Evolutionary conservation across 2,113 vertebrate genomes (phyloP).

Genomic region (Cricetomys ansorgei): DNA sequence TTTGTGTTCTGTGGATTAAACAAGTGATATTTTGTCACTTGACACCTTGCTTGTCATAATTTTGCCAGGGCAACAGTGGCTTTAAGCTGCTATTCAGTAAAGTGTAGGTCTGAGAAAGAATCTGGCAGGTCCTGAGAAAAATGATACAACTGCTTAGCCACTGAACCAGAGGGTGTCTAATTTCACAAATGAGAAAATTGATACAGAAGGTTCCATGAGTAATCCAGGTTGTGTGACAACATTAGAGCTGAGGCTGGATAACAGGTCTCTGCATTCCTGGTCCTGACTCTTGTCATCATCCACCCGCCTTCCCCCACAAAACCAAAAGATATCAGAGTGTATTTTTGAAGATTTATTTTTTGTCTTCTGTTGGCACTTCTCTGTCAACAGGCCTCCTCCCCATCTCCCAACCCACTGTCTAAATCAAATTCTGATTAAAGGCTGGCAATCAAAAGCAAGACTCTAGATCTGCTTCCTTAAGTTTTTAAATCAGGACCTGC

Average conservation of each 20-base stretch:
- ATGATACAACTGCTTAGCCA: background rate
- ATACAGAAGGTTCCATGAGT: background rate
- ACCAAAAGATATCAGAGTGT: background rate
- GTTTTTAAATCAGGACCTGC: constrained; percentile 10
- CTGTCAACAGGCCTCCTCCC: background rate
- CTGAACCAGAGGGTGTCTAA: background rate
- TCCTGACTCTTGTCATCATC: background rate
- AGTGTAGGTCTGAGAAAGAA: background rate
- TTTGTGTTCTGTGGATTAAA: background rate
- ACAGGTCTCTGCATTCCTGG: background rate
- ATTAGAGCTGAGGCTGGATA: background rate
- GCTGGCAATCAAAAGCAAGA: constrained; percentile 5
- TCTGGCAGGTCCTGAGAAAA: background rate
- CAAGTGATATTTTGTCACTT: background rate
- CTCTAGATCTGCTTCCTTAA: background rate
- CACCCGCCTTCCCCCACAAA: background rate
- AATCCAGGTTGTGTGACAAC: background rate
- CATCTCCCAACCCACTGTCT: background rate
- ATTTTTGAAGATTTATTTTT: constrained; percentile 13
- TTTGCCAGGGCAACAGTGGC: background rate
- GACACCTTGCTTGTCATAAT: background rate
- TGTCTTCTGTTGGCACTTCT: background rate
- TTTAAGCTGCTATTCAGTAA: background rate
- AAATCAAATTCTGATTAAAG: constrained; percentile 49
- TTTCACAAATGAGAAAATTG: background rate